phyloP scores from a whole-genome alignment of 2,113 vertebrate genomes.

The Aythya baeri region DNA sequence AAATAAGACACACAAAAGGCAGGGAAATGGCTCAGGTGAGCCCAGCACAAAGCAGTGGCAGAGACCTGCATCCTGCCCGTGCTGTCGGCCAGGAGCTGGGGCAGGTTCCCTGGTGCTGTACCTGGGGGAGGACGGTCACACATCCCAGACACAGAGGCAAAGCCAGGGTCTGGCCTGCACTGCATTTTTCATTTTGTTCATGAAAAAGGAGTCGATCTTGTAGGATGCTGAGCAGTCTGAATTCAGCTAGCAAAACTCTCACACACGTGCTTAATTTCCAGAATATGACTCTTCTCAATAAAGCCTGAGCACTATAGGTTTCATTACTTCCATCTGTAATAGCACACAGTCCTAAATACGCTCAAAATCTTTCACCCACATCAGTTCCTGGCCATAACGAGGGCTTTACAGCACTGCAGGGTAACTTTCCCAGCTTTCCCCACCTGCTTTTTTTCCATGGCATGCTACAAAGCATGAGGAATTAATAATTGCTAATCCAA shows the following conservation, averaged over 20 bases:
- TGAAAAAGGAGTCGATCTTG: not conserved
- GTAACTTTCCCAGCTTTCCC: constrained; percentile 8
- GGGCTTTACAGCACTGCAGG: constrained; percentile 21
- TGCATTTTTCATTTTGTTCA: not conserved
- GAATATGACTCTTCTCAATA: not conserved
- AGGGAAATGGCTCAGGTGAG: not conserved
- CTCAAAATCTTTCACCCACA: not conserved
- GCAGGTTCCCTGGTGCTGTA: not conserved
- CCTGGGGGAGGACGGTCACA: not conserved
- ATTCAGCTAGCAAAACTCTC: not conserved
- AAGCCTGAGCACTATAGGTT: not conserved
- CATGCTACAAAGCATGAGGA: not conserved
- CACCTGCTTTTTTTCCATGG: not conserved
- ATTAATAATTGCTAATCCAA: constrained; percentile 4
- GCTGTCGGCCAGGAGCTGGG: too few relatives aligned
- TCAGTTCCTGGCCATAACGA: not conserved
- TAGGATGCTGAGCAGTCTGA: not conserved
- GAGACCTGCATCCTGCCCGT: too few relatives aligned
- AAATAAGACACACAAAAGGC: not conserved
- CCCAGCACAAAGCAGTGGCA: not conserved
- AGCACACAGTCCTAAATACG: not conserved
- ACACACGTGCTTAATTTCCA: not conserved
- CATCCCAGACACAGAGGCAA: not conserved
- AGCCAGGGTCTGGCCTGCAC: not conserved
- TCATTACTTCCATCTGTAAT: constrained; percentile 25